Evolutionary conservation across 2,888 invertebrate species (phyloP), one percentile per base, ranked within the genome.

Genomic region (Xestoiulus laeticollis): DNA sequence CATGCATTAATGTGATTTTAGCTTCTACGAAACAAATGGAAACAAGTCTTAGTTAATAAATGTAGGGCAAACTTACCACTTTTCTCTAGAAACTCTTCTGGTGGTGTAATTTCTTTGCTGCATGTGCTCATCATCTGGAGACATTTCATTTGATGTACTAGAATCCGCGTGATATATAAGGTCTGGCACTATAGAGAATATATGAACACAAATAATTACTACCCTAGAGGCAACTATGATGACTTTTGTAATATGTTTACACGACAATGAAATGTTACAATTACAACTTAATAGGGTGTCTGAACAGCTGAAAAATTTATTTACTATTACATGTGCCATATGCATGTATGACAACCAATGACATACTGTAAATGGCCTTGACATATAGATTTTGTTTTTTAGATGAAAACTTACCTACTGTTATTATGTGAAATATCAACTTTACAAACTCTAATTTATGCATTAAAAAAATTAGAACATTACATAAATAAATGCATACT

Each of bases 101-200:
- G 82, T 68, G n/a, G 78, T 68, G 44, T 87, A 87, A n/a, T 87
- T 87, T 43, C 87, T 87, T 82, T 19, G 87, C 12, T 87, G 12
- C 82, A 87, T n/a, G 30, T 87, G 87, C 22, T 89, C 88, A 85
- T 89, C 89, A 22, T 89, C 89, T 26, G 88, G 87, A 68, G 89
- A 88, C 82, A 88, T 87, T 33, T 89, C 87, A 43, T 88, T 88
- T 32, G 88, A 88, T 86, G 89, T 83, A 88, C 89, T 89, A 22
- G 89, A 89, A 87, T 89, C 89, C 22, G 89, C 87, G 84, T 89
- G 89, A 82, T 89, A 89, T 85, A 89, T 89, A 85, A 89, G 86
- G 84, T 89, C 89, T 88, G 89, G 89, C 33, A 89, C 89, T 89
- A 59, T 14, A 0, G 38, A 6, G 85, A 5, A 26, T 2, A 44